A percentile compares a stretch with the other conserved stretches of the same genome.
phyloP scores from a whole-genome alignment of 2,888 invertebrate species.

The Hemithea aestivaria region DNA sequence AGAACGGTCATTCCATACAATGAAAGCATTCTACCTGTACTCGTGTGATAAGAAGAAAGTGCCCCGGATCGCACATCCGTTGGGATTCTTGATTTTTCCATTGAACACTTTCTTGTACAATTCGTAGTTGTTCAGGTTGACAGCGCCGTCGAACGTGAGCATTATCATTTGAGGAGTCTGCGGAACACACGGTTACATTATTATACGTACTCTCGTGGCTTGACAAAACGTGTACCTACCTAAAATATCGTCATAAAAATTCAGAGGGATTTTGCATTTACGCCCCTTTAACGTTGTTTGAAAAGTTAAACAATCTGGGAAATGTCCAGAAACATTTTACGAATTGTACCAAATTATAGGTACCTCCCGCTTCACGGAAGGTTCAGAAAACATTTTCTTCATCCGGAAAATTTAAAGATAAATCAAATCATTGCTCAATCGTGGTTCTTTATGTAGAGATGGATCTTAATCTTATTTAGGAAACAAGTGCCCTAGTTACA shows the following conservation, averaged over 20 bases:
- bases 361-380: conserved; percentile 20
- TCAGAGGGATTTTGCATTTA: conserved; percentile 16
- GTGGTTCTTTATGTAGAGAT: conserved; percentile 10
- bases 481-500: conserved; percentile 5
- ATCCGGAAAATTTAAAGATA: conserved; percentile 9
- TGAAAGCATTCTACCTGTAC: conserved; percentile 77
- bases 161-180: conserved; percentile 96
- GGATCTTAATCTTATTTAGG: conserved; percentile 11
- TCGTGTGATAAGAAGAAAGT: conserved; percentile 97
- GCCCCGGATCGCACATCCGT: conserved; percentile 92
- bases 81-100: conserved; percentile 89
- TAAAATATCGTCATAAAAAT: conserved; percentile 16
- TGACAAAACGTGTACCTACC: conserved; percentile 9
- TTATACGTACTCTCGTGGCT: no score
- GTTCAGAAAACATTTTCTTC: conserved; percentile 13
- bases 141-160: conserved; percentile 94
- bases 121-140: conserved; percentile 94
- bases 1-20: conserved; percentile 15
- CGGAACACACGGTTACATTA: conserved; percentile 14
- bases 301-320: conserved; percentile 31
- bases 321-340: conserved; percentile 28
- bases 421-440: conserved; percentile 14
- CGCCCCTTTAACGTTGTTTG: conserved; percentile 29
- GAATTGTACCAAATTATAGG: conserved; percentile 21
- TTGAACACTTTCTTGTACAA: conserved; percentile 92